Evolutionary conservation across 1,140 invertebrate species (phyloP).

Genomic region (Tetragonula clypearis): DNA sequence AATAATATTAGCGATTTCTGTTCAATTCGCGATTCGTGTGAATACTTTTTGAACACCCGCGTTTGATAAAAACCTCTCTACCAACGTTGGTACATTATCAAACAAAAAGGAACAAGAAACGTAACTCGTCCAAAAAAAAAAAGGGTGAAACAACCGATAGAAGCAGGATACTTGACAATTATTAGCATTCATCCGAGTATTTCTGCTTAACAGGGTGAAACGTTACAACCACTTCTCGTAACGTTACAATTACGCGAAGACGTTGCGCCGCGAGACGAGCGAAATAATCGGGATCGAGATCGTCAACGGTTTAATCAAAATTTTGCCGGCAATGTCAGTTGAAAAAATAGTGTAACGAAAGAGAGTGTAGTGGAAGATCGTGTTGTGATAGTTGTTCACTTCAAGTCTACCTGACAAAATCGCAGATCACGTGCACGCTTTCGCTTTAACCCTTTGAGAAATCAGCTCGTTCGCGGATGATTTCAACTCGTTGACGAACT

Average conservation of each 20-base stretch:
- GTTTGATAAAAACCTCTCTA: too few species aligned
- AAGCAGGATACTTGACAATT: conserved; percentile 3
- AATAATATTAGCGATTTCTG: too few species aligned
- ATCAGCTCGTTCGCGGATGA: not conserved
- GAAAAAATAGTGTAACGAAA: conserved; percentile 19
- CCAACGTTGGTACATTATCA: too few species aligned
- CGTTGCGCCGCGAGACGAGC: not conserved
- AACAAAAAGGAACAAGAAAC: not conserved
- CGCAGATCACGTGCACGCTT: not conserved
- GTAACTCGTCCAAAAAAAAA: too few species aligned
- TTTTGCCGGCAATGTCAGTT: not conserved
- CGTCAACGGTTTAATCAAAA: conserved; percentile 6
- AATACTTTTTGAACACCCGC: too few species aligned
- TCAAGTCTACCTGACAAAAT: not conserved
- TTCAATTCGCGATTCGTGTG: too few species aligned
- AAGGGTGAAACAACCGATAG: not conserved
- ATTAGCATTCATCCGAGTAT: not conserved
- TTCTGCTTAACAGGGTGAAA: conserved; percentile 12
- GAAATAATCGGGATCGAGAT: conserved; percentile 33
- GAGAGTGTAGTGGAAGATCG: not conserved
- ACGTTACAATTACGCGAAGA: not conserved
- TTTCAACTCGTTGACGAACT: not conserved
- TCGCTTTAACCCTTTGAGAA: too few species aligned
- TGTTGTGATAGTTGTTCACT: not conserved
- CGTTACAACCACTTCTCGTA: not conserved